Percentiles rank a stretch among this genome's conserved stretches.
phyloP scores from a whole-genome alignment of 2,797 vertebrate genomes.

The Pelochelys cantorii region DNA sequence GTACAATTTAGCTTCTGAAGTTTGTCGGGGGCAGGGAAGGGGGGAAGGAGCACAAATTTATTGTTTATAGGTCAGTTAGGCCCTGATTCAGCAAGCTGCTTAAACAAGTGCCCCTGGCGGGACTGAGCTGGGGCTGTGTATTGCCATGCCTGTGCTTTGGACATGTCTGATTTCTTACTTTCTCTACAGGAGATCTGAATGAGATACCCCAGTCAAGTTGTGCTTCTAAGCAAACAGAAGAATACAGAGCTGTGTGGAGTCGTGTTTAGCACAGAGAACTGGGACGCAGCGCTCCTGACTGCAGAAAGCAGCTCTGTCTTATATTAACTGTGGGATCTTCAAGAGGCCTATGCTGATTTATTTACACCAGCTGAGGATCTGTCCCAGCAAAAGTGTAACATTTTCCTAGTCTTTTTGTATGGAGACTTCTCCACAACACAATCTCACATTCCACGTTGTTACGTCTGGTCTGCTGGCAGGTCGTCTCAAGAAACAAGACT shows the following conservation, averaged over 20 bases:
- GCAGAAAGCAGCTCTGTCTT: background rate
- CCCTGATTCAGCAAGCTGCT: background rate
- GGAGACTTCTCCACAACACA: background rate
- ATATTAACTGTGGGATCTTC: background rate
- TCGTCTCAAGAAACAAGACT: background rate
- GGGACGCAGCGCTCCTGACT: background rate
- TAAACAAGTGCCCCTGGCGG: background rate
- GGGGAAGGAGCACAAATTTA: background rate
- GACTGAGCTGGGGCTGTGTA: background rate
- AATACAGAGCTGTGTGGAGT: background rate
- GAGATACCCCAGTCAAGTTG: background rate
- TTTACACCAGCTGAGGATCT: background rate
- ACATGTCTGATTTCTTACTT: background rate
- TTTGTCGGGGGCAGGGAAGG: background rate
- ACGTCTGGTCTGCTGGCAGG: background rate
- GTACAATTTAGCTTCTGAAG: background rate
- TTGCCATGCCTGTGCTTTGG: background rate
- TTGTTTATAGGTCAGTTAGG: background rate
- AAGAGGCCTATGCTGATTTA: background rate
- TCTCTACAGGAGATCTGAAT: background rate
- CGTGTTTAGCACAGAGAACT: background rate
- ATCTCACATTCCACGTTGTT: background rate
- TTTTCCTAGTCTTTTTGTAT: background rate
- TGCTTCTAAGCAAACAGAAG: background rate
- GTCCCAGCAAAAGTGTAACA: background rate